Evolutionary conservation across 23 tunicate genomes (phyloP), one percentile per base, ranked within the genome.

Genomic region (Ascidia mentula): DNA sequence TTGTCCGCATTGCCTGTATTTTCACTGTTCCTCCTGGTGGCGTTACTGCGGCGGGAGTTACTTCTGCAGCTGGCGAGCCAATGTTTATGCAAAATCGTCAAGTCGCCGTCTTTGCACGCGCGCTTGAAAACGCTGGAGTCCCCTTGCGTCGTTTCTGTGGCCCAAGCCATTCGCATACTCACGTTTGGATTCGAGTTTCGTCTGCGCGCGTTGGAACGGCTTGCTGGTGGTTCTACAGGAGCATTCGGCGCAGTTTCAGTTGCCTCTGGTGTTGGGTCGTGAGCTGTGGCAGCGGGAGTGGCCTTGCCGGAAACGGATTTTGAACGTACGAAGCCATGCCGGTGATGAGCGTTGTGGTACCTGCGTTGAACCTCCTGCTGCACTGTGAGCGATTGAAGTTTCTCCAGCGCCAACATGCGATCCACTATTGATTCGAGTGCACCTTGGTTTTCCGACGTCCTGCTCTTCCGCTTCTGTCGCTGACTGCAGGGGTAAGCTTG

Each of bases 141-240:
- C 9, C 78, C 82, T 34, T 77, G 82, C 30, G 75, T 36, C 0
- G 72, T 74, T 38, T 85, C 78, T 22, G 81, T 77, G 8, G 78
- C 89, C 89, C 89, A 85, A 24, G 89, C 89, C 31, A 77, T 71
- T 26, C 89, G 82, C 37, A 75, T 40, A 46, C 46, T 77, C 1
- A 59, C 46, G 32, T 33, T 34, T 46, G 89, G 78, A 15, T 61
- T 46, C 18, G 89, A 85, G 5, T 75, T 61, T 45, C 89, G 77
- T 0, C 89, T 70, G 7, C 82, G 71, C 0, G 89, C 18, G 39
- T 34, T 34, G n/a, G 78, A 37, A 6, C 82, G 53, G 15, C 45
- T 31, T 40, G 38, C 76, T 35, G 36, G 33, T 32, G 82, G 34
- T 40, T 28, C 31, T 6, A 59, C 20, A 12, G 73, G 59, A 1